phyloP scores from a whole-genome alignment of 2,888 invertebrate genomes.

The Meteorus cinctellus region DNA sequence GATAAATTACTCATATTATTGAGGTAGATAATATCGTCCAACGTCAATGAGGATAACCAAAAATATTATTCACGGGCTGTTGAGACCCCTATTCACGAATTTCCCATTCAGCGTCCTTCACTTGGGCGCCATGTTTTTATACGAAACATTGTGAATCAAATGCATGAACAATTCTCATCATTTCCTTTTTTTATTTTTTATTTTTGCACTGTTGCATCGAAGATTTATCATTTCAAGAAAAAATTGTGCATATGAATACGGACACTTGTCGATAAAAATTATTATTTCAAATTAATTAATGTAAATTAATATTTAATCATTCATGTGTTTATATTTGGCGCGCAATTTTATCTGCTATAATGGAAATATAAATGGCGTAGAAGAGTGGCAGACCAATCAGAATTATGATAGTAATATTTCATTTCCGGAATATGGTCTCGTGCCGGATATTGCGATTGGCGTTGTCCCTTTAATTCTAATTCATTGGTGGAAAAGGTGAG shows the following conservation, averaged over 20 bases:
- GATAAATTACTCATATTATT: slow-evolving; percentile 75
- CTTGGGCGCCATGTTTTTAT: slow-evolving; percentile 65
- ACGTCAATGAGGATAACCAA: slow-evolving; percentile 42
- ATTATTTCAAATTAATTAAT: no score
- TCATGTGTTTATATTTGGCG: slow-evolving; percentile 28
- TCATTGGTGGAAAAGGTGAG: slow-evolving; percentile 42
- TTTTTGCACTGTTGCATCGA: no score
- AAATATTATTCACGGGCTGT: slow-evolving; percentile 38
- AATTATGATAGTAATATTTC: background rate
- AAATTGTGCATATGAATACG: no score
- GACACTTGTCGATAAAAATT: no score
- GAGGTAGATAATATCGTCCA: slow-evolving; percentile 34
- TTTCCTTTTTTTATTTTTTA: background rate
- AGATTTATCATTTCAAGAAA: no score
- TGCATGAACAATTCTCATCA: background rate
- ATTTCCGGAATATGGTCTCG: slow-evolving; percentile 17
- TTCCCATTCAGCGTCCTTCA: slow-evolving; percentile 64
- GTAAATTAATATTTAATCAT: no score
- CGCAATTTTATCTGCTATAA: background rate
- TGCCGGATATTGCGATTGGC: slow-evolving; percentile 46
- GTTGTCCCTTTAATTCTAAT: slow-evolving; percentile 39
- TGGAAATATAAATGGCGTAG: background rate
- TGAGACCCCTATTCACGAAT: slow-evolving; percentile 30
- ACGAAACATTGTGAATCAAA: slow-evolving; percentile 41
- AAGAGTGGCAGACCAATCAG: slow-evolving; percentile 22